These are phyloP conservation scores for Hyposoter didymator DNA, from an alignment of 2,888 invertebrate species.

Conservation along the genomic window DNA sequence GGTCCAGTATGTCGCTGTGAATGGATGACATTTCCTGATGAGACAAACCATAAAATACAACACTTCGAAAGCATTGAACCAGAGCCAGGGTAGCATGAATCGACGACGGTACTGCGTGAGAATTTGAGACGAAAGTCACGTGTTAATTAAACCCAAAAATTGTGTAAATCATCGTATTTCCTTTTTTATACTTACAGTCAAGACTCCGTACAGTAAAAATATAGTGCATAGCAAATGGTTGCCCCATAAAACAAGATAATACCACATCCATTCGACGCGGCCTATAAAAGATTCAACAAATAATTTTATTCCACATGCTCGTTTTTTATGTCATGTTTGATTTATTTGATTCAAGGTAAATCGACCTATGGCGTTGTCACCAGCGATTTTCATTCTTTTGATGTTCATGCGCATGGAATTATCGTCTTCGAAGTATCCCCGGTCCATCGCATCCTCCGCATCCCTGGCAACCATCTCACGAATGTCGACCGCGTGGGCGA, in stretches of 20 bases:
- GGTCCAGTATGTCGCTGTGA: constrained; percentile 70
- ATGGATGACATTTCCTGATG: constrained; percentile 68
- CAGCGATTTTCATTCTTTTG: constrained; percentile 83
- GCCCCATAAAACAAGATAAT: constrained; percentile 81
- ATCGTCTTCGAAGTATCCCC: constrained; percentile 82
- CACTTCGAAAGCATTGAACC: constrained; percentile 81
- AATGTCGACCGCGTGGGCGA: constrained; percentile 83
- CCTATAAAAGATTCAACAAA: constrained; percentile 76
- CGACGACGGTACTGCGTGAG: constrained; percentile 81
- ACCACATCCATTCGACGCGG: constrained; percentile 83
- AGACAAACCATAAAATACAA: constrained; percentile 82
- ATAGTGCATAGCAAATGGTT: constrained; percentile 83
- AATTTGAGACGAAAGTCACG: constrained; percentile 12
- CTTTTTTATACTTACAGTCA: constrained; percentile 78
- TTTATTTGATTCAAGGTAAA: not conserved
- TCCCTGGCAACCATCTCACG: constrained; percentile 83
- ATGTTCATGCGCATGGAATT: constrained; percentile 83
- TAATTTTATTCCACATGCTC: not conserved
- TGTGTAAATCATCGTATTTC: not conserved
- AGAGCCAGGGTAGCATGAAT: constrained; percentile 84
- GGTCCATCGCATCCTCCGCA: constrained; percentile 83
- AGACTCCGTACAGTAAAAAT: constrained; percentile 83
- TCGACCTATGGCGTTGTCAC: constrained; percentile 83
- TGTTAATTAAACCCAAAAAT: constrained; percentile 10
- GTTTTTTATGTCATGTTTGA: not conserved